Conservation (phyloP, 2,888 invertebrate genomes). For the Leucophora obtusa region DNA sequence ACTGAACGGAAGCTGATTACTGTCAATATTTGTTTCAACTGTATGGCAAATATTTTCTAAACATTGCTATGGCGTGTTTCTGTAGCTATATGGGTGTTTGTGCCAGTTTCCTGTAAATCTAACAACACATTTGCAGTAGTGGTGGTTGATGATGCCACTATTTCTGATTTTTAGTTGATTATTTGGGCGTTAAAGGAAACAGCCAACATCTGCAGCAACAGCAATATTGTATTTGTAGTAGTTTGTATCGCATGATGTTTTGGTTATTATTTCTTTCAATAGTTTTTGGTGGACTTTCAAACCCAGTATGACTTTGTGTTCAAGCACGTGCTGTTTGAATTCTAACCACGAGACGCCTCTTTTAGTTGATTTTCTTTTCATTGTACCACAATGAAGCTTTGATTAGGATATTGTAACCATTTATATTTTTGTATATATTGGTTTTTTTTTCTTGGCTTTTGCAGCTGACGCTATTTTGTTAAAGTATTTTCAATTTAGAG, state of each 20-base stretch:
- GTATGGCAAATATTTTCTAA: constrained; percentile 58
- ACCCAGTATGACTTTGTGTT: constrained; percentile 40
- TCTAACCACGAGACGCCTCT: constrained; percentile 38
- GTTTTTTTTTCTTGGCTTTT: background rate
- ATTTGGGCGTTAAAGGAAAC: constrained; percentile 40
- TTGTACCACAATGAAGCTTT: constrained; percentile 13
- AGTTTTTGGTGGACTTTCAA: background rate
- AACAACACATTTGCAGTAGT: background rate
- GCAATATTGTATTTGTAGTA: constrained; percentile 29
- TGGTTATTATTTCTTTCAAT: background rate
- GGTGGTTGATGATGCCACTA: background rate
- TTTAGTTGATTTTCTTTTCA: constrained; percentile 12
- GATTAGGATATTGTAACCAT: constrained; percentile 48
- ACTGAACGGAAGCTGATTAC: constrained; percentile 72
- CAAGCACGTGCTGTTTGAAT: constrained; percentile 50
- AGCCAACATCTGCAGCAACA: constrained; percentile 15
- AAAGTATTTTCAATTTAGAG: constrained; percentile 43
- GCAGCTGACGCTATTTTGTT: constrained; percentile 46
- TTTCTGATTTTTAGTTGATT: constrained; percentile 8
- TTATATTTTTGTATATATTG: constrained; percentile 3
- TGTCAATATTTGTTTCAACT: constrained; percentile 74
- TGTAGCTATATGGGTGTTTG: constrained; percentile 1
- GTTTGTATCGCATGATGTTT: constrained; percentile 15
- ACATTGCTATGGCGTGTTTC: constrained; percentile 35
- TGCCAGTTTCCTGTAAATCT: constrained; percentile 49